Conservation (phyloP, 2,113 vertebrate genomes). For the Alethe diademata region DNA sequence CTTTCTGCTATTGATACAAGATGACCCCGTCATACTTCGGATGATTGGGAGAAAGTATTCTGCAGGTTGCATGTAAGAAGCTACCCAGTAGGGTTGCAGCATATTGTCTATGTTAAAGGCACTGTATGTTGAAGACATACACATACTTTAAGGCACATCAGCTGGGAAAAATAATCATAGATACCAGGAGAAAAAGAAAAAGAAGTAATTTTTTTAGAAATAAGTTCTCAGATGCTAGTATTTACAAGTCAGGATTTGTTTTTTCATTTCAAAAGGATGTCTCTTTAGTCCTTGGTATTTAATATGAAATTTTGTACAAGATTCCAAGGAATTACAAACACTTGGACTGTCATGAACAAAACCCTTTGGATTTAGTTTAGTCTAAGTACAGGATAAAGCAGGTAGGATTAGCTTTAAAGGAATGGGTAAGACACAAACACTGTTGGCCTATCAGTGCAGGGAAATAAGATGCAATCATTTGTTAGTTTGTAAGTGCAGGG, state of each 20-base stretch:
- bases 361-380: slow-evolving; percentile 34
- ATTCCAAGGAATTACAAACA: slow-evolving; percentile 52
- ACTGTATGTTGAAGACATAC: not conserved
- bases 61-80: not conserved
- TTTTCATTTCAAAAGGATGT: slow-evolving; percentile 36
- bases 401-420: slow-evolving; percentile 45
- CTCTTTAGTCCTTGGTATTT: slow-evolving; percentile 52
- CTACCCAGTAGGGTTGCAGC: not conserved
- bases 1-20: not conserved
- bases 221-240: slow-evolving; percentile 30
- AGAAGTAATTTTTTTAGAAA: slow-evolving; percentile 24
- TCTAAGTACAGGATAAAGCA: slow-evolving; percentile 9
- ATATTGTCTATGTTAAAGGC: not conserved
- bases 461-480: slow-evolving; percentile 44
- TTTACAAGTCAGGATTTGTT: slow-evolving; percentile 4
- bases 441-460: slow-evolving; percentile 39
- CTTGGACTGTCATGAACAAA: slow-evolving; percentile 5
- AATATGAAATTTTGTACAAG: slow-evolving; percentile 46
- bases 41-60: not conserved
- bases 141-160: not conserved
- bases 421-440: slow-evolving; percentile 20
- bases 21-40: not conserved
- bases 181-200: not conserved
- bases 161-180: slow-evolving; percentile 13
- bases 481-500: slow-evolving; percentile 56